Evolutionary conservation across 2,888 invertebrate species (phyloP).

Genomic region (Reticulitermes lucifugus): DNA sequence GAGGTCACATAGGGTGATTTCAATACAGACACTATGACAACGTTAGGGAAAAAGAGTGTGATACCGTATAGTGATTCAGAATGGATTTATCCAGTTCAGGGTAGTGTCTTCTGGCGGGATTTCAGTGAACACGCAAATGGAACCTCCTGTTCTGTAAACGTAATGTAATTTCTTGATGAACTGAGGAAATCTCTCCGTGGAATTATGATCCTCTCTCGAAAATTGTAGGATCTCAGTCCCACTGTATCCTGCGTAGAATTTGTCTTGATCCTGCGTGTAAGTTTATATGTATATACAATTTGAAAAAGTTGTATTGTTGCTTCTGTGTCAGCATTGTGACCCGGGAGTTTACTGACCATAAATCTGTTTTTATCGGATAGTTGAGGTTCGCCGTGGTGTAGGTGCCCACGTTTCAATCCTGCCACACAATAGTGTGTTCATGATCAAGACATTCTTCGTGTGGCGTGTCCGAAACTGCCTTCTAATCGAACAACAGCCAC

Average conservation of each 20-base stretch:
- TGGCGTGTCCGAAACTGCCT: slow-evolving; percentile 34
- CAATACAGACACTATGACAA: too few species aligned
- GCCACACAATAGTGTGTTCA: slow-evolving; percentile 1
- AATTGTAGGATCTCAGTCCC: background rate
- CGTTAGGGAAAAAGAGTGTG: too few species aligned
- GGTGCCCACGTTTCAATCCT: background rate
- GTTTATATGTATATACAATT: background rate
- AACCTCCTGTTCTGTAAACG: too few species aligned
- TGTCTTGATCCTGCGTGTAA: background rate
- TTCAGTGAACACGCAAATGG: too few species aligned
- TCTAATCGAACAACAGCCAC: slow-evolving; percentile 15
- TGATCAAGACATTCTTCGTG: slow-evolving; percentile 15
- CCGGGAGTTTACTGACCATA: background rate
- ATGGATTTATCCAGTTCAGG: too few species aligned
- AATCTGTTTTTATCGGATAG: slow-evolving; percentile 26
- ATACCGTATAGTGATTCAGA: too few species aligned
- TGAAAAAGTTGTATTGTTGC: background rate
- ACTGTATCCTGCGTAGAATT: background rate
- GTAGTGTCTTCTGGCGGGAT: too few species aligned
- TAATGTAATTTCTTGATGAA: too few species aligned
- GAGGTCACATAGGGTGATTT: too few species aligned
- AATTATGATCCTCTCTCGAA: background rate
- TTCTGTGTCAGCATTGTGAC: background rate
- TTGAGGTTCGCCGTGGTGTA: background rate
- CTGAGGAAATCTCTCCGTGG: too few species aligned